A percentile compares a stretch with the other conserved stretches of the same genome.
phyloP scores from a whole-genome alignment of 2,888 invertebrate genomes.

The Dryadula phaetusa region DNA sequence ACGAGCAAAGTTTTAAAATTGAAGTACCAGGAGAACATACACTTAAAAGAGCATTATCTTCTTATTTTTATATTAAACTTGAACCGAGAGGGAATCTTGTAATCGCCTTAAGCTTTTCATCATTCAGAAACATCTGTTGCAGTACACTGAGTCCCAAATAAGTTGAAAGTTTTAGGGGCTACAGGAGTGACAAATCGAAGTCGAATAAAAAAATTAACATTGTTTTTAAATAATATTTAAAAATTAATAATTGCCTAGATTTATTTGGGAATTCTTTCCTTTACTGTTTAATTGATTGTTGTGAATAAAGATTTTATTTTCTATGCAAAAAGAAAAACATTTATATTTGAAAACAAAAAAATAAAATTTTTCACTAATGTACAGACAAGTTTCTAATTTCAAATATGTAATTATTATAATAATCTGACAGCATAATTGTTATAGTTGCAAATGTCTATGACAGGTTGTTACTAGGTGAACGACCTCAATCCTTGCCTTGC shows the following conservation, averaged over 20 bases:
- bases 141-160: constrained; percentile 46
- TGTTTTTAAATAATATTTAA: constrained; percentile 5
- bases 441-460: not conserved
- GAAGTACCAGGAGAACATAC: constrained; percentile 61
- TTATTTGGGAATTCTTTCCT: not conserved
- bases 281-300: not conserved
- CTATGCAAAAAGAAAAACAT: too few species aligned
- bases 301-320: not conserved
- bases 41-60: constrained; percentile 75
- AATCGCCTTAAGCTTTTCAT: constrained; percentile 80
- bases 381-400: too few species aligned
- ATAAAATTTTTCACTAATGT: too few species aligned
- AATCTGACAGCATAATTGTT: too few species aligned
- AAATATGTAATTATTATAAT: too few species aligned
- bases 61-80: constrained; percentile 80
- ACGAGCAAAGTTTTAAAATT: constrained; percentile 58
- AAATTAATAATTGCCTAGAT: not conserved
- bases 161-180: constrained; percentile 42
- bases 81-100: constrained; percentile 66
- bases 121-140: constrained; percentile 75
- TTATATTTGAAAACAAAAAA: not conserved
- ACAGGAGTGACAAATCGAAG: constrained; percentile 42
- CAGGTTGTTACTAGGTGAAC: constrained; percentile 1
- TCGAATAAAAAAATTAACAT: constrained; percentile 27
- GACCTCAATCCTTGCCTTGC: not conserved